A percentile compares a stretch with the other conserved stretches of the same genome.
phyloP scores from a whole-genome alignment of 2,113 vertebrate genomes.

The Chinchilla lanigera region DNA sequence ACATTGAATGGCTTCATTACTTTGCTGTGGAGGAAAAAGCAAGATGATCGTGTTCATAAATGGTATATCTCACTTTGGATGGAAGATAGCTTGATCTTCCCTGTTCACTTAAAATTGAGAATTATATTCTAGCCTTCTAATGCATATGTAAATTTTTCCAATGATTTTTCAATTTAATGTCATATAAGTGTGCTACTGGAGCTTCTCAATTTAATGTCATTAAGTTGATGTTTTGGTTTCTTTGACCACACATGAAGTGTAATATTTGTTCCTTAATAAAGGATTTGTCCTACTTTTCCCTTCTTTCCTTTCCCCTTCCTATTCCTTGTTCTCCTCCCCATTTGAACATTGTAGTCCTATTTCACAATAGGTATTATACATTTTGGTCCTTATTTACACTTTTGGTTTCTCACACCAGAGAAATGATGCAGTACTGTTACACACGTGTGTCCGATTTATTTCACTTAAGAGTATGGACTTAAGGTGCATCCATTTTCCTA shows the following conservation, averaged over 20 bases:
- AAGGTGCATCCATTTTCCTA: neutral
- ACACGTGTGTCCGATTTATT: neutral
- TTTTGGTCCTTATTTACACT: neutral
- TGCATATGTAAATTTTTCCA: neutral
- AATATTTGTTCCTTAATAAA: neutral
- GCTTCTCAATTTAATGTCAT: neutral
- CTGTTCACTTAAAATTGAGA: neutral
- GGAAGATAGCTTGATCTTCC: neutral
- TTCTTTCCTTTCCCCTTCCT: neutral
- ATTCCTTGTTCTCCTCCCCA: neutral
- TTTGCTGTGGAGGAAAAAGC: neutral
- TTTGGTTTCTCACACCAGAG: neutral
- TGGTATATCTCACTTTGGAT: neutral
- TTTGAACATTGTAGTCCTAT: neutral
- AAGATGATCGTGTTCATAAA: neutral
- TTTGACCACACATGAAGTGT: neutral
- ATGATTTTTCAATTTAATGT: neutral
- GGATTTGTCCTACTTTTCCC: neutral
- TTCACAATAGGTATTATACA: neutral
- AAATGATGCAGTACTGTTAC: neutral
- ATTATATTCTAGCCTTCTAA: neutral
- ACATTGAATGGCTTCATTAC: neutral
- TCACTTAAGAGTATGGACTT: neutral
- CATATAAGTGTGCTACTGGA: neutral
- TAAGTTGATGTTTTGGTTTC: constrained; percentile 1